Evolutionary conservation across 2,888 invertebrate genomes (phyloP), one percentile per base, ranked within the genome.

Genomic region (Onchidella celtica): DNA sequence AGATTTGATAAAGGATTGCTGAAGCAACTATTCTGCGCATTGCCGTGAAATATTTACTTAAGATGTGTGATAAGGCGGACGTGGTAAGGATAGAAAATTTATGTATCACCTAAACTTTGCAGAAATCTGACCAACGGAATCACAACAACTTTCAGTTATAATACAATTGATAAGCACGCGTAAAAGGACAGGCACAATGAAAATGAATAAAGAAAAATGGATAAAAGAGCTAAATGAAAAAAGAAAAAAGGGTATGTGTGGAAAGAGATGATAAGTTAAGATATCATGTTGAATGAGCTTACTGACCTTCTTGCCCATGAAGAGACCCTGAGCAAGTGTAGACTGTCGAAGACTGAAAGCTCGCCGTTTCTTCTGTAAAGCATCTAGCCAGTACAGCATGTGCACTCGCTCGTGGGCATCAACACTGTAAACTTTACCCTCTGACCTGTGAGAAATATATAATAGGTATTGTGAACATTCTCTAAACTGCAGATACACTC

Each of bases 301-400:
- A 1, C 79, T 57, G 9, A 79, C 79, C 66, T 66, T 63, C 27
- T 73, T 79, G 0, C 79, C 79, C 73, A 72, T 72, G 6, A 79
- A 73, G 4, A 73, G 2, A 21, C 73, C 79, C 29, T 79, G 79
- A 14, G 73, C 65, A 24, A 72, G 29, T 34, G 79, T 72, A 4
- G 88, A 90, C 38, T 89, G 84, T 24, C 88, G 84, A 47, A 89
- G 83, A 83, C 90, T 92, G 83, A 88, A 92, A 55, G 90, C 88
- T 85, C 92, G 85, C 66, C 94, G 84, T 72, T 92, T 91, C 55
- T 86, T 90, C 86, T 94, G 94, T 32, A 94, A 87, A 73, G 93
- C 92, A 85, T 94, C 93, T 55, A 94, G 87, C 94, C 94, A 94
- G 84, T 90, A 92, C 83, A 93, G 88, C 89, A 93, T 92, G 9